phyloP scores from a whole-genome alignment of 2,797 vertebrate species.

The Coracias cyanogaster region DNA sequence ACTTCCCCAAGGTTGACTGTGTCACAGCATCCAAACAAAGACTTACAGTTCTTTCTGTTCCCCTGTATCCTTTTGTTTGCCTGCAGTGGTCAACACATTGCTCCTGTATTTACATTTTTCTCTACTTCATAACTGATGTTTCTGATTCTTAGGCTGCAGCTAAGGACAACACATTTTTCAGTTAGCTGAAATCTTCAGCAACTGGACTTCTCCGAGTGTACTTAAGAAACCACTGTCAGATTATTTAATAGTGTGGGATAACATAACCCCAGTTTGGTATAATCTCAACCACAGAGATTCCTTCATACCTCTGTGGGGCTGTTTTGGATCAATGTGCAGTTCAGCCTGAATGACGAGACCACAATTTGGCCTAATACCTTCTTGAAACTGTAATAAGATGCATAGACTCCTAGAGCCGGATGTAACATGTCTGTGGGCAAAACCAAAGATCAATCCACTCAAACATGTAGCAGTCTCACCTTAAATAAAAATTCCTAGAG shows the following conservation, averaged over 20 bases:
- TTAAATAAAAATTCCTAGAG: neutral
- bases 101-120: conserved; percentile 30
- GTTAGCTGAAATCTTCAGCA: neutral
- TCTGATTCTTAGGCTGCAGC: neutral
- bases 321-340: neutral
- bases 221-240: neutral
- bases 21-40: conserved; percentile 32
- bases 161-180: neutral
- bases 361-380: neutral
- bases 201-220: neutral
- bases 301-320: neutral
- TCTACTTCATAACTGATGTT: neutral
- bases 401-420: neutral
- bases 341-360: neutral
- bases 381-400: neutral
- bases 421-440: neutral
- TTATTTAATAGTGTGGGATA: neutral
- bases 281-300: neutral
- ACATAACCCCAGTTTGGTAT: neutral
- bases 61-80: neutral
- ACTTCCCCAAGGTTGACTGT: neutral
- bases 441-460: neutral
- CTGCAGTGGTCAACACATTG: neutral
- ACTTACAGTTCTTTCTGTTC: conserved; percentile 19
- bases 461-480: neutral